A percentile compares a stretch with the other conserved stretches of the same genome.
Evolutionary conservation across 1,140 invertebrate species (phyloP).

Genomic region (Drosophila kanapiae): DNA sequence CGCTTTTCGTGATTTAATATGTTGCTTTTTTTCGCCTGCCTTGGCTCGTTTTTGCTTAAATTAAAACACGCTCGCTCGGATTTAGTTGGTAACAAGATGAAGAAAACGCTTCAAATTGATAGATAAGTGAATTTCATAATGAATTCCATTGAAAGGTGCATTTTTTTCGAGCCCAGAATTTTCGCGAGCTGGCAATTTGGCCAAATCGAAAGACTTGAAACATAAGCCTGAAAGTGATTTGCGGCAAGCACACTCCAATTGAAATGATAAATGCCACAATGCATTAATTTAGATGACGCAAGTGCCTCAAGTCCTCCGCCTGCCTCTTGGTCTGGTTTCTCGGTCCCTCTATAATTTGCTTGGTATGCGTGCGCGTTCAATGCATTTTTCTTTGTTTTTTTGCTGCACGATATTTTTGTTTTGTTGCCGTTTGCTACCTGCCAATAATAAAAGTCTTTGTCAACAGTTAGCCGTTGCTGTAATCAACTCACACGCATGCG

Average conservation of each 20-base stretch:
- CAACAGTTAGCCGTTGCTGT: slow-evolving; percentile 46
- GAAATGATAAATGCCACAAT: slow-evolving; percentile 43
- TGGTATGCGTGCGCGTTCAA: slow-evolving; percentile 55
- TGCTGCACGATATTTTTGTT: slow-evolving; percentile 49
- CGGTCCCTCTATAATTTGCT: slow-evolving; percentile 51
- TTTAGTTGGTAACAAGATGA: slow-evolving; percentile 8
- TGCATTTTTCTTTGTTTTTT: slow-evolving; percentile 57
- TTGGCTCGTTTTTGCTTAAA: slow-evolving; percentile 7
- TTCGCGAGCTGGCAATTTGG: not conserved
- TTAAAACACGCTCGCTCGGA: slow-evolving; percentile 29
- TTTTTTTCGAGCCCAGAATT: slow-evolving; percentile 5
- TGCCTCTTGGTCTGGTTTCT: slow-evolving; percentile 24
- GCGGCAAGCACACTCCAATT: slow-evolving; percentile 15
- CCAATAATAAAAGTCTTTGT: slow-evolving; percentile 58
- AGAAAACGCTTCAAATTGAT: slow-evolving; percentile 30
- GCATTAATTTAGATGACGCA: slow-evolving; percentile 30
- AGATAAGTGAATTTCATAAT: slow-evolving; percentile 4
- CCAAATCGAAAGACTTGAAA: slow-evolving; percentile 21
- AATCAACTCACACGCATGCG: slow-evolving; percentile 68
- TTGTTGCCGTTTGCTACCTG: slow-evolving; percentile 34
- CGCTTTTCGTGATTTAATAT: slow-evolving; percentile 27
- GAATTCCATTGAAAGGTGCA: not conserved
- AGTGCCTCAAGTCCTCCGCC: slow-evolving; percentile 3
- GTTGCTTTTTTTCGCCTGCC: not conserved
- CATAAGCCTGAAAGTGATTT: slow-evolving; percentile 13